Base-by-base conservation (phyloP, 2,113 vertebrate genomes). In the Collichthys lucidus region DNA sequence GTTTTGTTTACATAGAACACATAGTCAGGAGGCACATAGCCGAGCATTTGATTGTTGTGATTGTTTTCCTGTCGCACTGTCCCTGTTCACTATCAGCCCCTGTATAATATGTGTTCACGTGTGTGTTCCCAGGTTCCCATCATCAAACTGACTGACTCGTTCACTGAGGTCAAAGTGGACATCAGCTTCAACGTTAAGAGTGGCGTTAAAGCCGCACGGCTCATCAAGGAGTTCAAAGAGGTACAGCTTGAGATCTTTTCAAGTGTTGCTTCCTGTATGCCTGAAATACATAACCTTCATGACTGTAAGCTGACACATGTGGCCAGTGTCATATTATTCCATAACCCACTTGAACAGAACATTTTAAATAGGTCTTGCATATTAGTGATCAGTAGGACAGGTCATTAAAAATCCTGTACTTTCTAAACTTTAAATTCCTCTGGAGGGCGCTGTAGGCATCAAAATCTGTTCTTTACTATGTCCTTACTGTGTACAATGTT, bases 141-240 rank as follows among this genome's bases (percentile, higher is more conserved):
- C 89, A 99, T 99, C 90, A 99, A 99, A 91, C 95, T 99, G 92
- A 99, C 97, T 9, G 98, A 99, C 94, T 96, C 96, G 47, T 96
- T 96, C 93, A 99, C 98, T 16, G 98, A 99, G 90, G 98, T 99
- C 80, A 99, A 99, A 95, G 98, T 99, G 86, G 98, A 99, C 95
- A 99, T 99, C 95, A 99, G 98, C 95, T 99, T 99, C 96, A 99
- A 99, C 67, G 96, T 99, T 85, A 97, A 97, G 87, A 99, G 96
- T 0, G 98, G 98, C 0, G 96, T 99, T 65, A 97, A 98, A 94
- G 97, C 98, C 67, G 98, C 97, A 49, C 94, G 96, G 73, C 97
- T 99, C 89, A 99, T 99, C 93, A 98, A 96, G 95, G 98, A 99
- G 84, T 99, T 98, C 92, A 98, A 98, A 93, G 97, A 98, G 97